Evolutionary conservation across 92 coral and sea anemone genomes (phyloP).

Genomic region (Parazoanthus atlanticus): DNA sequence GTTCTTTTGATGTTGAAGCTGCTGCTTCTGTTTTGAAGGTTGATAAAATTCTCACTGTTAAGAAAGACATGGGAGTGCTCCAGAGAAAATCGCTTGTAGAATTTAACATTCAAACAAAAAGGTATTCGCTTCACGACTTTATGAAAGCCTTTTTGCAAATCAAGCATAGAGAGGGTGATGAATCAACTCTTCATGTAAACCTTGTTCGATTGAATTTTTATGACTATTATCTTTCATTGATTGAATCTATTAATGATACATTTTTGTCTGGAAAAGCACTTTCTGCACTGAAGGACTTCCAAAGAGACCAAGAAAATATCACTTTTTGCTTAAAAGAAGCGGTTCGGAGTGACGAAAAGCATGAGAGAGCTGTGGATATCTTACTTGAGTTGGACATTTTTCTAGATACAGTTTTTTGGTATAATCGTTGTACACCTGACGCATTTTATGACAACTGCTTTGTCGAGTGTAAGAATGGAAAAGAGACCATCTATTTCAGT

Average conservation of each 20-base stretch:
- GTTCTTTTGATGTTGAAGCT: slow-evolving; percentile 11
- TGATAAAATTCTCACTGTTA: not conserved
- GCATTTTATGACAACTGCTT: not conserved
- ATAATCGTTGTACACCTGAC: not conserved
- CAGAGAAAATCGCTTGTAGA: slow-evolving; percentile 4
- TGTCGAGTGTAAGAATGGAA: not conserved
- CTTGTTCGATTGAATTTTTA: not conserved
- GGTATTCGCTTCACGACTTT: not conserved
- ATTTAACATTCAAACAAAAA: not conserved
- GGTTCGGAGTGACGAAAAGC: not conserved
- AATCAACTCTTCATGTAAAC: not conserved
- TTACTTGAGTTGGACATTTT: not conserved
- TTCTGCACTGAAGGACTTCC: not conserved
- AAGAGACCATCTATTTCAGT: not conserved
- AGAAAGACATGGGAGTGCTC: not conserved
- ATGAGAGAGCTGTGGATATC: not conserved
- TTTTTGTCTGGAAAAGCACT: not conserved
- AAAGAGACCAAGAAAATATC: not conserved
- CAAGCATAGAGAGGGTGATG: not conserved
- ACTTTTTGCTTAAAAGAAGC: not conserved
- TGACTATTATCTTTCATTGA: not conserved
- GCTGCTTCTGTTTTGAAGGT: not conserved
- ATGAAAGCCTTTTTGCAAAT: slow-evolving; percentile 6
- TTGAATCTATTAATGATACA: not conserved
- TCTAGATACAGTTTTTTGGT: not conserved